A percentile compares a stretch with the other conserved stretches of the same genome.
These are phyloP conservation scores for Sialia sialis DNA, from an alignment of 2,113 vertebrate genomes.

Conservation along the genomic window DNA sequence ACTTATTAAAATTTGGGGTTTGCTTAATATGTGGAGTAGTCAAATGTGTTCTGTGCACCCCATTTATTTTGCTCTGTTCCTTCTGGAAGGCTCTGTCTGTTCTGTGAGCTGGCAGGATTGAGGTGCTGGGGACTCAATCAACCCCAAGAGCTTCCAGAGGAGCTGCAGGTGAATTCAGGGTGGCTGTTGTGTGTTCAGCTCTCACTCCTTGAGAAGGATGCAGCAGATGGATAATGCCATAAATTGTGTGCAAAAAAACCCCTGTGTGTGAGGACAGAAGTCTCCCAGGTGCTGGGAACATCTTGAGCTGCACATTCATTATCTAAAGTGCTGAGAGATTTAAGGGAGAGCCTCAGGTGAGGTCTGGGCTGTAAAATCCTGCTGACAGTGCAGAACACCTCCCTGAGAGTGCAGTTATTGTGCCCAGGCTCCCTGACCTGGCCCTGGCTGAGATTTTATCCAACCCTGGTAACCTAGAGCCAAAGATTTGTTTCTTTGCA, in stretches of 20 bases:
- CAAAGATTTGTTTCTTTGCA: background rate
- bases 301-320: background rate
- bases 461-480: background rate
- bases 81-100: background rate
- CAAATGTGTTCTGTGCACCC: background rate
- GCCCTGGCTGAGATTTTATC: background rate
- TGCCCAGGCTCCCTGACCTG: background rate
- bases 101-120: background rate
- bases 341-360: background rate
- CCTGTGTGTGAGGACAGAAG: background rate
- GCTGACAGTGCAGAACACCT: background rate
- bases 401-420: background rate
- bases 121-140: background rate
- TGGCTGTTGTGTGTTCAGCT: background rate
- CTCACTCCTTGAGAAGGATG: accelerated
- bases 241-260: background rate
- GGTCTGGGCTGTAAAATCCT: background rate
- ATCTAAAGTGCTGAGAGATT: background rate
- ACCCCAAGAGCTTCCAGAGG: background rate
- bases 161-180: background rate
- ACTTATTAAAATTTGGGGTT: conserved; percentile 22
- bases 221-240: background rate
- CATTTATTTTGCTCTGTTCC: background rate
- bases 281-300: background rate
- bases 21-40: background rate